A percentile compares a stretch with the other conserved stretches of the same genome.
phyloP scores from a whole-genome alignment of 2,113 vertebrate genomes.

The Nibea coibor region DNA sequence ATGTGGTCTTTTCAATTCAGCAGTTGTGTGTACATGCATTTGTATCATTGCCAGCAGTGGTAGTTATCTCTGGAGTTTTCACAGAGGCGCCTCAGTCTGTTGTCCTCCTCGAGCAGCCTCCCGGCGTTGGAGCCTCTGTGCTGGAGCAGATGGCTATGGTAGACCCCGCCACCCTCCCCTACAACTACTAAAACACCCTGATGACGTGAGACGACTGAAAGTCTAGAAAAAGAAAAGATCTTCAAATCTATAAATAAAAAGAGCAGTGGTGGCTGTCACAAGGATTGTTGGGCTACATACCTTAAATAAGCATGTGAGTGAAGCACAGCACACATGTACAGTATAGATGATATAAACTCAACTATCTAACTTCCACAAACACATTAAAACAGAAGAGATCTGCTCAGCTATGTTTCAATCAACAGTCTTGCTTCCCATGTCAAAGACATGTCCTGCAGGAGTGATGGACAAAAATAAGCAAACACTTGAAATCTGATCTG shows the following conservation, averaged over 20 bases:
- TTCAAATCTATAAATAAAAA: too few relatives aligned
- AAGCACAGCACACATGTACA: too few relatives aligned
- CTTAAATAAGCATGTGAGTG: too few relatives aligned
- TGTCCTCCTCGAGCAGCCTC: background rate
- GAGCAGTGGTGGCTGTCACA: too few relatives aligned
- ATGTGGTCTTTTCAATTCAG: constrained; percentile 28
- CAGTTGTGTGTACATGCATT: background rate
- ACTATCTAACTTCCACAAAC: too few relatives aligned
- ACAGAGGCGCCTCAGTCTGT: constrained; percentile 6
- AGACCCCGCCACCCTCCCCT: background rate
- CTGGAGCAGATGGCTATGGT: constrained; percentile 31
- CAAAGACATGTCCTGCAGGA: background rate
- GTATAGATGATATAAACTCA: too few relatives aligned
- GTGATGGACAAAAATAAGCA: constrained; percentile 4
- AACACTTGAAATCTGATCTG: constrained; percentile 32
- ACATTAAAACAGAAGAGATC: too few relatives aligned
- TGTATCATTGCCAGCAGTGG: background rate
- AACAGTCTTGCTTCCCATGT: background rate
- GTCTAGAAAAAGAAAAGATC: too few relatives aligned
- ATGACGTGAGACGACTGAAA: too few relatives aligned
- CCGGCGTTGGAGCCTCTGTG: background rate
- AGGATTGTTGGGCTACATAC: too few relatives aligned
- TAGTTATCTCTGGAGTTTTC: constrained; percentile 24
- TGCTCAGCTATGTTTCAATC: too few relatives aligned
- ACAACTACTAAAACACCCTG: background rate